A percentile compares a stretch with the other conserved stretches of the same genome.
phyloP scores from a whole-genome alignment of 2,113 vertebrate genomes.

The Sclerurus mexicanus region DNA sequence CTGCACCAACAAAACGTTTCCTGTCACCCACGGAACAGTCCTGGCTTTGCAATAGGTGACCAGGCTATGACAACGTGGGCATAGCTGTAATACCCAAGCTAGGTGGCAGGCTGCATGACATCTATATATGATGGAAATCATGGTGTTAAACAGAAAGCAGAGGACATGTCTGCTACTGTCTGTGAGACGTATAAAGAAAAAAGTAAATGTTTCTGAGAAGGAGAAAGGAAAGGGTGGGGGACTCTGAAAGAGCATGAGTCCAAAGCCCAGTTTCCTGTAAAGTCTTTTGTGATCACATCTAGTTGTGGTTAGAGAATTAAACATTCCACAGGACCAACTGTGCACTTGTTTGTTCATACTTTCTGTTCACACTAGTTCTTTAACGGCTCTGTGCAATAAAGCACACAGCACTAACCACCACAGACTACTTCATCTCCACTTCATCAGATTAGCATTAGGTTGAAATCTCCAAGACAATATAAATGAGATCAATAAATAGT shows the following conservation, averaged over 20 bases:
- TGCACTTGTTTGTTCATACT: not conserved
- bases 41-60: constrained; percentile 27
- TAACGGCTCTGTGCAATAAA: not conserved
- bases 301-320: not conserved
- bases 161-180: constrained; percentile 35
- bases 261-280: not conserved
- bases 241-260: constrained; percentile 15
- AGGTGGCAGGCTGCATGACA: not conserved
- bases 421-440: constrained; percentile 18
- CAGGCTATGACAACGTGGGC: constrained; percentile 19
- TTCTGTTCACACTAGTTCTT: not conserved
- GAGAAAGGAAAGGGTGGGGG: constrained; percentile 32
- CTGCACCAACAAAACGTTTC: not conserved
- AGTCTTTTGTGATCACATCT: not conserved
- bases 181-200: constrained; percentile 56
- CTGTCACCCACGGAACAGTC: not conserved
- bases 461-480: constrained; percentile 32
- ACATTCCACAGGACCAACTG: not conserved
- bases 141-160: constrained; percentile 23
- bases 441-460: constrained; percentile 40
- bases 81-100: not conserved
- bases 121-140: constrained; percentile 24
- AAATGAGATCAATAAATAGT: constrained; percentile 29
- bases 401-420: not conserved
- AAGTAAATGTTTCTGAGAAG: constrained; percentile 37